These are phyloP conservation scores for Diachasmimorpha longicaudata DNA, from an alignment of 1,140 invertebrate species.

Conservation along the genomic window DNA sequence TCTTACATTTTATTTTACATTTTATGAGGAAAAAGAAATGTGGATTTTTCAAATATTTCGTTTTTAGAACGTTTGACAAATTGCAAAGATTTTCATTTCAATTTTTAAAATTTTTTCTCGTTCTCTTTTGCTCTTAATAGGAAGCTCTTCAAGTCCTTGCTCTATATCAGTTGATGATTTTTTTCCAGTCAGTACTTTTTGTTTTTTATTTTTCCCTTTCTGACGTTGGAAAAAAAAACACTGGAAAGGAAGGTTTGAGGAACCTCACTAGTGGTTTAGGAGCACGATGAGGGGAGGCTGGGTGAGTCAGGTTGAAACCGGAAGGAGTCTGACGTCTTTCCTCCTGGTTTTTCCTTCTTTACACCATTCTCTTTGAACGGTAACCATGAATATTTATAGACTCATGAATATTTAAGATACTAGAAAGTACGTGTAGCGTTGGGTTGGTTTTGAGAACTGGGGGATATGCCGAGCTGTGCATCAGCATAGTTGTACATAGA, in stretches of 20 bases:
- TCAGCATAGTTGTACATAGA: not conserved
- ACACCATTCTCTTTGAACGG: conserved; percentile 42
- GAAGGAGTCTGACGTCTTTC: conserved; percentile 39
- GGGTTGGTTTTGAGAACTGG: not conserved
- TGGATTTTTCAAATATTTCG: not conserved
- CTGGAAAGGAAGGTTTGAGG: not conserved
- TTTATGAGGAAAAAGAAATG: not conserved
- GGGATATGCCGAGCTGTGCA: not conserved
- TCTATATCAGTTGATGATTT: not conserved
- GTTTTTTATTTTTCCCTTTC: not conserved
- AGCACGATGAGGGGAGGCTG: not conserved
- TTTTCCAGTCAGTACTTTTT: not conserved
- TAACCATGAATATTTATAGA: conserved; percentile 45
- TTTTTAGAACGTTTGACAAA: not conserved
- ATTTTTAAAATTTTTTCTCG: not conserved
- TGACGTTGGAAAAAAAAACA: not conserved
- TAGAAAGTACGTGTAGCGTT: conserved; percentile 37
- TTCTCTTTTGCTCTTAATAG: no score
- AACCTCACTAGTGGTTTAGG: not conserved
- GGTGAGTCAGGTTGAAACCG: conserved; percentile 29
- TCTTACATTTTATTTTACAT: not conserved
- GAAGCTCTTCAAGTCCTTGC: not conserved
- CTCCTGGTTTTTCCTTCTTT: conserved; percentile 42
- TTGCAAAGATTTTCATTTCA: not conserved
- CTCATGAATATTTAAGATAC: conserved; percentile 50